A percentile compares a stretch with the other conserved stretches of the same genome.
These are phyloP conservation scores for Mus caroli DNA, from an alignment of 2,797 vertebrate genomes.

Conservation along the genomic window DNA sequence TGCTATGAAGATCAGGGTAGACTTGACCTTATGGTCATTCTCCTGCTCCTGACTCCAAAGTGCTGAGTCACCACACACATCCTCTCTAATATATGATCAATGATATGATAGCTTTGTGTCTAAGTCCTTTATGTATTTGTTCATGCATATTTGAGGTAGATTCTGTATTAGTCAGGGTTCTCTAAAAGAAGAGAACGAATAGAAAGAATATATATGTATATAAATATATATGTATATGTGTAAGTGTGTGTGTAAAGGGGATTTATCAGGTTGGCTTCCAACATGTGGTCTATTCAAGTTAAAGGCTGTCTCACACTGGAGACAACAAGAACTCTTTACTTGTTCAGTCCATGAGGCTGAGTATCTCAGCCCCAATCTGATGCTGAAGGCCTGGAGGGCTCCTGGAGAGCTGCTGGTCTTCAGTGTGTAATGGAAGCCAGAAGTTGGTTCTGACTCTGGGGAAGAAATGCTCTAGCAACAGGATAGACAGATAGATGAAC, in stretches of 20 bases:
- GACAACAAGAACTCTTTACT: not conserved
- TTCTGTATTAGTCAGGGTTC: not conserved
- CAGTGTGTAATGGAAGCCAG: not conserved
- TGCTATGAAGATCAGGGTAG: not conserved
- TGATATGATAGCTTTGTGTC: not conserved
- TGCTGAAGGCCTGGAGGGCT: not conserved
- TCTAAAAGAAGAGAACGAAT: not conserved
- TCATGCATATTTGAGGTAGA: not conserved
- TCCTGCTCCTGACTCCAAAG: not conserved
- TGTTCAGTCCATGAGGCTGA: not conserved
- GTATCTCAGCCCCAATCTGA: not conserved
- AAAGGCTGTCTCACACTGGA: not conserved
- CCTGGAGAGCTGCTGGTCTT: not conserved
- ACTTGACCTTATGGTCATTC: not conserved
- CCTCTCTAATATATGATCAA: not conserved
- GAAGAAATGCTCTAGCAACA: not conserved
- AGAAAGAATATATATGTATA: not conserved
- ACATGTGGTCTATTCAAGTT: not conserved
- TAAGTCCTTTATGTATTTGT: not conserved
- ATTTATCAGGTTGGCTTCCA: not conserved
- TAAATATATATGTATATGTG: no score
- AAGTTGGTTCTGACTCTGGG: not conserved
- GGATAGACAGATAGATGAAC: not conserved
- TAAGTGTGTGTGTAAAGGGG: not conserved
- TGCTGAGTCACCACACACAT: not conserved